Conservation (phyloP, 2,113 vertebrate genomes). For the Cardinalis cardinalis region DNA sequence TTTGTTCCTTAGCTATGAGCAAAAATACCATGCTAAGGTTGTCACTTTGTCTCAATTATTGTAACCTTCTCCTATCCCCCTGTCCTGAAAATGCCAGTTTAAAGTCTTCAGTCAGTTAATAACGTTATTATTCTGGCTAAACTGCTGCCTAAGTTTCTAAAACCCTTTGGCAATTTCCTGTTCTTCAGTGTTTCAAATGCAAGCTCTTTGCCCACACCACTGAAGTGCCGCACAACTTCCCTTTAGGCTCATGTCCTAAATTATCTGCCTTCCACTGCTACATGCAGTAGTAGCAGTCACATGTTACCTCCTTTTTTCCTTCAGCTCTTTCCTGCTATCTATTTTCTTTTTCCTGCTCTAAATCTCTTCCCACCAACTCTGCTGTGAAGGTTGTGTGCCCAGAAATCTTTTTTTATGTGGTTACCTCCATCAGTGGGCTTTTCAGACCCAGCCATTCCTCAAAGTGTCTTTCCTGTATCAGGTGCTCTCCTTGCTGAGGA, state of each 20-base stretch:
- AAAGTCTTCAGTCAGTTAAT: neutral
- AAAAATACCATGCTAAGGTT: neutral
- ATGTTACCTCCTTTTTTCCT: too few relatives aligned
- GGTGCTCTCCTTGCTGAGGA: neutral
- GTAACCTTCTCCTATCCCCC: neutral
- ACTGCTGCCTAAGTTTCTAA: neutral
- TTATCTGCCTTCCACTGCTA: neutral
- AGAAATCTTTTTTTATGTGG: neutral
- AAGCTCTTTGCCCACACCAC: neutral
- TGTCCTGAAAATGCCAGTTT: neutral
- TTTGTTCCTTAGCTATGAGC: neutral
- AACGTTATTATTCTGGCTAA: neutral
- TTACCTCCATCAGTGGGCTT: neutral
- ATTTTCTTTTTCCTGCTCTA: neutral
- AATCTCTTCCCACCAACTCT: neutral
- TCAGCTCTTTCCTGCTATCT: neutral
- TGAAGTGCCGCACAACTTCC: neutral
- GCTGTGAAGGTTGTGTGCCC: neutral
- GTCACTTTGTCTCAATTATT: neutral
- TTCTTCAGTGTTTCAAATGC: neutral
- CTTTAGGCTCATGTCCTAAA: neutral
- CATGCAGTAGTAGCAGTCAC: fast-evolving
- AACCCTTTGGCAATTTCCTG: neutral
- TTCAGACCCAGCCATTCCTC: neutral
- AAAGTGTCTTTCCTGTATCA: neutral